These are phyloP conservation scores for Phenacoccus solenopsis DNA, from an alignment of 1,140 invertebrate genomes.

Conservation along the genomic window DNA sequence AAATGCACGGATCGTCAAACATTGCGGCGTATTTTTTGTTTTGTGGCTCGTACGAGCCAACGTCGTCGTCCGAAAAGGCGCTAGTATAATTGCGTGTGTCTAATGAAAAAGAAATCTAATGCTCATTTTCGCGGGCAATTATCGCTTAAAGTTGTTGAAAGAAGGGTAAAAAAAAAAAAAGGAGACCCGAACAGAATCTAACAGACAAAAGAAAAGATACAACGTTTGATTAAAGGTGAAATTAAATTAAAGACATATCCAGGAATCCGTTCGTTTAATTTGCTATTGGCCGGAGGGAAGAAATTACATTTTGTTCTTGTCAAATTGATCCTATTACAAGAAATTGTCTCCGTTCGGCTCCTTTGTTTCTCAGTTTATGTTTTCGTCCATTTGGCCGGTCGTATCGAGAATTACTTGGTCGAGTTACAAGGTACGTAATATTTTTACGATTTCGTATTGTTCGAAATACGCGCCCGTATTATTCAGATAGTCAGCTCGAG, in stretches of 20 bases:
- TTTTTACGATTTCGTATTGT: slow-evolving; percentile 2
- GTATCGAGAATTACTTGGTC: not conserved
- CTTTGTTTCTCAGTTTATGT: not conserved
- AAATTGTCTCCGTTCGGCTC: slow-evolving; percentile 6
- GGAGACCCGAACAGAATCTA: not conserved
- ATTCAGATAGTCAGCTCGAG: not conserved
- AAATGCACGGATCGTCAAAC: not conserved
- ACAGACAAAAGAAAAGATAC: not conserved
- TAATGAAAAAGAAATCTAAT: slow-evolving; percentile 7
- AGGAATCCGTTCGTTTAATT: slow-evolving; percentile 15
- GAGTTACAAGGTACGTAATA: not conserved
- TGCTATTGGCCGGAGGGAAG: not conserved
- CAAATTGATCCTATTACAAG: slow-evolving; percentile 16
- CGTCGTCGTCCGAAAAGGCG: not conserved
- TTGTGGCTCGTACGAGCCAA: not conserved
- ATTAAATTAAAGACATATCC: slow-evolving; percentile 14
- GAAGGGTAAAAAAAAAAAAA: not conserved
- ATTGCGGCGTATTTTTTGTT: not conserved
- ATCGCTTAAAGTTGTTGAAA: not conserved
- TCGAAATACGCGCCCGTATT: not conserved
- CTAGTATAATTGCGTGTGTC: slow-evolving; percentile 6
- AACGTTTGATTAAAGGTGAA: slow-evolving; percentile 14
- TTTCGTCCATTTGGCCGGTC: not conserved
- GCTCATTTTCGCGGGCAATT: slow-evolving; percentile 8
- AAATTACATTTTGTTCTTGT: slow-evolving; percentile 14